Base-by-base conservation (phyloP, 2,797 vertebrate genomes). In the Rhynchonycteris naso region DNA sequence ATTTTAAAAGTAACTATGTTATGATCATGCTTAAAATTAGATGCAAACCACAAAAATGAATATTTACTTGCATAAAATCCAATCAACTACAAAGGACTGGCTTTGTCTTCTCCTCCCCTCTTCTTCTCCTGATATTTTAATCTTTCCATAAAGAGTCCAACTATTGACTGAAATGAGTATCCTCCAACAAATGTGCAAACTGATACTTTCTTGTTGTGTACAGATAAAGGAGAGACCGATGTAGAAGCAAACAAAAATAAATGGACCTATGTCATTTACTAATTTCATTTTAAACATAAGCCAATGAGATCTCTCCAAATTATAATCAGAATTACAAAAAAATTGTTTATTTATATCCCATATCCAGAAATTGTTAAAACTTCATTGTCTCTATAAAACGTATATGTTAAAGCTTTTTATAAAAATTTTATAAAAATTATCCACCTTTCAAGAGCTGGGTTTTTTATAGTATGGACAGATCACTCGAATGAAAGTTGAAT, bases 1-100 rank as follows among this genome's bases (percentile, higher is more conserved):
- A 79, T 50, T 82, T 79, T 78, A 94, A 96, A 94, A 43, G 4
- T 79, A 93, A 94, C 90, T 80, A 86, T 56, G 28, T n/a, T 90
- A 47, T 56, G 28, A 56, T 78, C 35, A 75, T 61, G 47, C 19
- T 82, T 92, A 94, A 78, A 87, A 88, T 13, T 38, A 93, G 24
- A 71, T 59, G 2, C 18, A 61, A 88, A 95, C 10, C 9, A 68
- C 16, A 78, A 69, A 94, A 93, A 81, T 58, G 50, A 93, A 47
- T 54, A 63, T 65, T 83, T 52, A 43, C 54, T 15, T 88, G 1
- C 9, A 69, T 79, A 90, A 95, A 95, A 78, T 1, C 0, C 21
- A 65, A 47, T 54, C 24, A 80, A 11, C 7, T 24, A 54, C 28
- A 95, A 75, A 59, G 63, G 1, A 84, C 22, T 22, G 54, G 0